Evolutionary conservation across 1,140 invertebrate genomes (phyloP), one percentile per base, ranked within the genome.

Genomic region (Polypedilum vanderplanki): DNA sequence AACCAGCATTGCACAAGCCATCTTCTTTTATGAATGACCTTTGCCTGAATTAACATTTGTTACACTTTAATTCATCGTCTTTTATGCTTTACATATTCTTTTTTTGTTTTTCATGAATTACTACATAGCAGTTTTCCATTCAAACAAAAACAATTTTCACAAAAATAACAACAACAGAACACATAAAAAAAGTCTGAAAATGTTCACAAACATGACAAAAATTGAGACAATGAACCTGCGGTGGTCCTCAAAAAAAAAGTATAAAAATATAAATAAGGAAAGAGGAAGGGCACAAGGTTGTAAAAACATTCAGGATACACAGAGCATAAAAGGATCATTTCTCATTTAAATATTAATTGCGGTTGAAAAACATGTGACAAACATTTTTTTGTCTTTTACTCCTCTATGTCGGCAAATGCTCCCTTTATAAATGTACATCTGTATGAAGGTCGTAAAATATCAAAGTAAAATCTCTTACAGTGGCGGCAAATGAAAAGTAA

Each of bases 311-410:
- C 17, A 70, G 65, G 20, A 70, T 20, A 18, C 18, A 70, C 2
- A 33, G 24, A 33, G 24, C 20, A 18, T 70, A 20, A 70, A 70
- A 70, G 65, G 17, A 70, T 70, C 65, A 70, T 70, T 70, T 70
- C 65, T 70, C 65, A 70, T 70, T 70, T 70, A 70, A 70, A 70
- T 70, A 70, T 70, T 70, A 70, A 70, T 70, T 70, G 65, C 65
- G 65, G 65, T 70, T 70, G 65, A 70, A 17, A 70, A 70, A 70
- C 65, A 70, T 70, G 65, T 70, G 65, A 70, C 65, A 70, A 70
- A 70, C 65, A 70, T 70, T 70, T 70, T 33, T 33, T 46, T 46
- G 41, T 46, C 15, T 46, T 15, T 46, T 8, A 46, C 15, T 46
- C n/a, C 46, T 57, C n/a, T 57, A 57, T 57, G 46, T 15, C 46